Evolutionary conservation across 92 coral and sea anemone species (phyloP).

Genomic region (Epizoanthus ramosus): DNA sequence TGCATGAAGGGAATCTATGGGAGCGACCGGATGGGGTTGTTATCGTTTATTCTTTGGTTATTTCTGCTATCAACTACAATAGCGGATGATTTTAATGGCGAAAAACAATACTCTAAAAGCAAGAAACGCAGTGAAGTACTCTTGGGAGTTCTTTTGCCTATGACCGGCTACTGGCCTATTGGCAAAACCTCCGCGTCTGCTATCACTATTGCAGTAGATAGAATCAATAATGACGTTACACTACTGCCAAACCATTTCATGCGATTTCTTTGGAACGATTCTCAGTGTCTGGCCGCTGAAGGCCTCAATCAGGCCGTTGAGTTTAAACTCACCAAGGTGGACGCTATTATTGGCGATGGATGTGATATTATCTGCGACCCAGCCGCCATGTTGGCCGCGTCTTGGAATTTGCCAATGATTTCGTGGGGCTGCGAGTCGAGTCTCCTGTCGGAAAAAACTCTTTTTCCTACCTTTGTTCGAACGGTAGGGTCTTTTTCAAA

Average conservation of each 20-base stretch:
- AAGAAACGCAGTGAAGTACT: slow-evolving; percentile 50
- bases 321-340: slow-evolving; percentile 74
- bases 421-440: slow-evolving; percentile 90
- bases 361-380: slow-evolving; percentile 87
- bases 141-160: slow-evolving; percentile 78
- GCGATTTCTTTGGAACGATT: slow-evolving; percentile 82
- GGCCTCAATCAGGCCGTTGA: slow-evolving; percentile 86
- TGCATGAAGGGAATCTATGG: too few species aligned
- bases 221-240: slow-evolving; percentile 69
- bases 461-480: slow-evolving; percentile 76
- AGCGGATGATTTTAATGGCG: too few species aligned
- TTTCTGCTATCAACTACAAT: neutral
- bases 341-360: slow-evolving; percentile 85
- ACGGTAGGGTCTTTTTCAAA: slow-evolving; percentile 84
- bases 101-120: neutral
- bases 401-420: slow-evolving; percentile 85
- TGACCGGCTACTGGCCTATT: slow-evolving; percentile 92
- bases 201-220: slow-evolving; percentile 80
- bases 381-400: slow-evolving; percentile 78
- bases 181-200: slow-evolving; percentile 88
- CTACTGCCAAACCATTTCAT: slow-evolving; percentile 73
- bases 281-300: slow-evolving; percentile 81
- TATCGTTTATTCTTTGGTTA: neutral
- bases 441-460: slow-evolving; percentile 73
- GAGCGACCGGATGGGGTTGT: neutral